Conservation (phyloP, 2,113 vertebrate species). For the Phylloscopus trochiloides region DNA sequence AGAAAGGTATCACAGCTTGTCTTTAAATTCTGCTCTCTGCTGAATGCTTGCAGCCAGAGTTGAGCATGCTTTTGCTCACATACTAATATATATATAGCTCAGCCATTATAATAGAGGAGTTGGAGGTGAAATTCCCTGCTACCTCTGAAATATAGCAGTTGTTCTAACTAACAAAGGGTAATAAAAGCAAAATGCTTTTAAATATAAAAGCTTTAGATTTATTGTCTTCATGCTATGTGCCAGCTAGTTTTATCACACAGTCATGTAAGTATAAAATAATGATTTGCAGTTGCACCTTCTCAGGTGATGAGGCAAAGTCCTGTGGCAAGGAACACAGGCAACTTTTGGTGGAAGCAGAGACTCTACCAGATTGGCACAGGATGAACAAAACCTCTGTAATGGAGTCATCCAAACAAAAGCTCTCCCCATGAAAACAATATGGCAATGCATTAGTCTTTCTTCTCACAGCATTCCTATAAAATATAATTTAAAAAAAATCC, state of each 20-base stretch:
- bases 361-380: not conserved
- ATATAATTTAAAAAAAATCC: not conserved
- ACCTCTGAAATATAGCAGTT: not conserved
- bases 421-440: not conserved
- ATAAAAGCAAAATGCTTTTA: constrained; percentile 24
- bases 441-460: not conserved
- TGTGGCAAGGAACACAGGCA: not conserved
- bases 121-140: not conserved
- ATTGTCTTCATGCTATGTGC: not conserved
- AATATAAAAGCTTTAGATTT: constrained; percentile 18
- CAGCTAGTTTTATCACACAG: constrained; percentile 13
- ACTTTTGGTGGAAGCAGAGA: not conserved
- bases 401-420: constrained; percentile 9
- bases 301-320: not conserved
- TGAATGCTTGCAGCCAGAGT: not conserved
- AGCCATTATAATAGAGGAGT: not conserved
- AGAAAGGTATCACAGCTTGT: not conserved
- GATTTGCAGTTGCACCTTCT: constrained; percentile 25
- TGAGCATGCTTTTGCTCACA: not conserved
- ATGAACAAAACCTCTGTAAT: not conserved
- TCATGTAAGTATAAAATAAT: not conserved
- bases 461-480: not conserved
- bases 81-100: not conserved
- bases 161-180: not conserved
- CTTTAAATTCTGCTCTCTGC: not conserved